Evolutionary conservation across 2,888 invertebrate species (phyloP).

Genomic region (Torymus auratus): DNA sequence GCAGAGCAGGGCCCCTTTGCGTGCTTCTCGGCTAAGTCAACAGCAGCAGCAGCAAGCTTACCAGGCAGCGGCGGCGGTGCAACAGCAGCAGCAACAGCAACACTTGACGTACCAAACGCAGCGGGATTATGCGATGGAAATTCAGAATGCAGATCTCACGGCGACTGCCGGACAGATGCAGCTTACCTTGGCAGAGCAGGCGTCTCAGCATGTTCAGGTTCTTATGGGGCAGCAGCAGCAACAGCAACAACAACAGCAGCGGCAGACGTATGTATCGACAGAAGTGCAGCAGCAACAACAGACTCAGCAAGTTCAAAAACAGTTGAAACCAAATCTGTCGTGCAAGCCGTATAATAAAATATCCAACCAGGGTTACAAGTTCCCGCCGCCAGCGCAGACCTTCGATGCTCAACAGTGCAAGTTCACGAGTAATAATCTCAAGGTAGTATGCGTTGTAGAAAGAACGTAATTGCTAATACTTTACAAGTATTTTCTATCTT

Average conservation of each 20-base stretch:
- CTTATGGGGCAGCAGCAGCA: slow-evolving; percentile 63
- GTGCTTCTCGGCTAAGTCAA: slow-evolving; percentile 68
- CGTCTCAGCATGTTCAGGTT: slow-evolving; percentile 59
- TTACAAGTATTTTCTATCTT: too few relatives aligned
- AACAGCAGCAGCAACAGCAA: slow-evolving; percentile 62
- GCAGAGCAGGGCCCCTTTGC: slow-evolving; percentile 64
- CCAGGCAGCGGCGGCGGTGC: slow-evolving; percentile 52
- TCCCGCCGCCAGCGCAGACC: slow-evolving; percentile 66
- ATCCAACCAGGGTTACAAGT: slow-evolving; percentile 67
- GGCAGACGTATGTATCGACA: slow-evolving; percentile 67
- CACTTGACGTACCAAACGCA: slow-evolving; percentile 66
- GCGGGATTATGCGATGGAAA: slow-evolving; percentile 69
- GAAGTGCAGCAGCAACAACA: slow-evolving; percentile 36
- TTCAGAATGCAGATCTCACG: slow-evolving; percentile 67
- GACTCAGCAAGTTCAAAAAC: slow-evolving; percentile 36
- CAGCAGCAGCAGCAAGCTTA: slow-evolving; percentile 65
- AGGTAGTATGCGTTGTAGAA: slow-evolving; percentile 63
- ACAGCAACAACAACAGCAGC: slow-evolving; percentile 25
- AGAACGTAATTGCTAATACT: too few relatives aligned
- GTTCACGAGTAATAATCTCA: slow-evolving; percentile 68
- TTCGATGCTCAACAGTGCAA: slow-evolving; percentile 72
- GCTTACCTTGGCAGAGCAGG: slow-evolving; percentile 53
- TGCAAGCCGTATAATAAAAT: slow-evolving; percentile 53
- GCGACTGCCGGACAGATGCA: slow-evolving; percentile 64
- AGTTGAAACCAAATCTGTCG: slow-evolving; percentile 35